Evolutionary conservation across 2,888 invertebrate species (phyloP).

Genomic region (Cephus nigrinus): DNA sequence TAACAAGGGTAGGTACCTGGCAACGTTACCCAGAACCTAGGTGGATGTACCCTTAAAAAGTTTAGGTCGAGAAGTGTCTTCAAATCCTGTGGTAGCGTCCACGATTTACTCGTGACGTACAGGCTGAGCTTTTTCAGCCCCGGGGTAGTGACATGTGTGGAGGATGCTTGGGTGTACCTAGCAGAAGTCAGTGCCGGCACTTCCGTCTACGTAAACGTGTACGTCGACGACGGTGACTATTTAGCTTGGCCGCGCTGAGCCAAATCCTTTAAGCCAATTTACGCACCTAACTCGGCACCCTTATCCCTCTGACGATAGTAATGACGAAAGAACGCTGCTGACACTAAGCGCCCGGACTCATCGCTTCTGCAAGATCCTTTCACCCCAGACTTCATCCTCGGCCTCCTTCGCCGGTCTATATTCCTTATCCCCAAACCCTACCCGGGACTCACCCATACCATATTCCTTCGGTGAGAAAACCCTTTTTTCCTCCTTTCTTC

Average conservation of each 20-base stretch:
- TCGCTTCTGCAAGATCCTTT: background rate
- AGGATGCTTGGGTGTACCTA: background rate
- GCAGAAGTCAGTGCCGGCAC: background rate
- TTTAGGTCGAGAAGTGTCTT: background rate
- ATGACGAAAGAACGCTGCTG: constrained; percentile 29
- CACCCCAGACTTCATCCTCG: background rate
- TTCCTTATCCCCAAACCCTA: constrained; percentile 4
- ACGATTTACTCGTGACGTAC: constrained; percentile 30
- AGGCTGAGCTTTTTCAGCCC: background rate
- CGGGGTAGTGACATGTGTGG: background rate
- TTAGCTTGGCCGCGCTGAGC: constrained; percentile 11
- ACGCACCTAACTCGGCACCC: constrained; percentile 49
- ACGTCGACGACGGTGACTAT: background rate
- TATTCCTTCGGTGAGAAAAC: constrained; percentile 21
- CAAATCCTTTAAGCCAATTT: constrained; percentile 65
- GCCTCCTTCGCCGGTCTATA: background rate
- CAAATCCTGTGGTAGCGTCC: background rate
- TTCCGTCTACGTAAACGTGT: background rate
- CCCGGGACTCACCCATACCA: constrained; percentile 1
- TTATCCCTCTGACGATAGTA: constrained; percentile 18
- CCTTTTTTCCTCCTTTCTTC: constrained; percentile 2
- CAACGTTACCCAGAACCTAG: background rate
- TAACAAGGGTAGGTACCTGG: background rate
- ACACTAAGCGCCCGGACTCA: background rate
- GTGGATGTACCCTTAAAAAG: background rate